phyloP scores from a whole-genome alignment of 92 coral and sea anemone species.

The Heteractis magnifica region DNA sequence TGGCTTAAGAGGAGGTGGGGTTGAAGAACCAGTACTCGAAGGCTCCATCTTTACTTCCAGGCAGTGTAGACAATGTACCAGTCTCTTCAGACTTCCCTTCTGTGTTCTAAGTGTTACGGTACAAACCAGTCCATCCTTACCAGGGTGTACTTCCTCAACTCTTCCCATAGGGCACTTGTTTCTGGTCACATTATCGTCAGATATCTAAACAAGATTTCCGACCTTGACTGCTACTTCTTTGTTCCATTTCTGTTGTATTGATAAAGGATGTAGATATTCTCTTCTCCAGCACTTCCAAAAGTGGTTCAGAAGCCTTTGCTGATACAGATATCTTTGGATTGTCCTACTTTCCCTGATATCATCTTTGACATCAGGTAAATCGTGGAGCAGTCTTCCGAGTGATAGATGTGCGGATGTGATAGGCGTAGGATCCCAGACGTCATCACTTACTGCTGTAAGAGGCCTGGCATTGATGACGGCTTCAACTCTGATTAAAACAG shows the following conservation, averaged over 20 bases:
- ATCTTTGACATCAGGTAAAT: constrained; percentile 23
- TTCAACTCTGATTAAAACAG: constrained; percentile 20
- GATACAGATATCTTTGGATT: constrained; percentile 40
- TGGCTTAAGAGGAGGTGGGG: no score
- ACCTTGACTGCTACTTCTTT: constrained; percentile 20
- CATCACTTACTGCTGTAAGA: constrained; percentile 41
- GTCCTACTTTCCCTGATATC: constrained; percentile 1
- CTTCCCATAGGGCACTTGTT: constrained; percentile 26
- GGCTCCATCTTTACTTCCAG: constrained; percentile 4
- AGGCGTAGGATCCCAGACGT: constrained; percentile 28
- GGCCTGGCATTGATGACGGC: constrained; percentile 29
- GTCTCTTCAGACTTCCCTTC: neutral
- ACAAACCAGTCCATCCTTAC: constrained; percentile 37
- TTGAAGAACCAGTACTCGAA: neutral
- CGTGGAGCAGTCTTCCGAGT: constrained; percentile 30
- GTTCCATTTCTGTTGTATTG: constrained; percentile 32
- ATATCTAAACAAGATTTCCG: constrained; percentile 35
- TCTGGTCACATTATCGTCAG: constrained; percentile 28
- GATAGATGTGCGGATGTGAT: constrained; percentile 47
- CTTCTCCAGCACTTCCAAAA: constrained; percentile 40
- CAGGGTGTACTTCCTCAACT: constrained; percentile 24
- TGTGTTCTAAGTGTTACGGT: constrained; percentile 21
- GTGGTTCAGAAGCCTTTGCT: constrained; percentile 25
- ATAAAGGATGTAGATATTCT: constrained; percentile 23
- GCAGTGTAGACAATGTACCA: constrained; percentile 21